Base-by-base conservation (phyloP, 2,113 vertebrate species). In the Turnix velox region DNA sequence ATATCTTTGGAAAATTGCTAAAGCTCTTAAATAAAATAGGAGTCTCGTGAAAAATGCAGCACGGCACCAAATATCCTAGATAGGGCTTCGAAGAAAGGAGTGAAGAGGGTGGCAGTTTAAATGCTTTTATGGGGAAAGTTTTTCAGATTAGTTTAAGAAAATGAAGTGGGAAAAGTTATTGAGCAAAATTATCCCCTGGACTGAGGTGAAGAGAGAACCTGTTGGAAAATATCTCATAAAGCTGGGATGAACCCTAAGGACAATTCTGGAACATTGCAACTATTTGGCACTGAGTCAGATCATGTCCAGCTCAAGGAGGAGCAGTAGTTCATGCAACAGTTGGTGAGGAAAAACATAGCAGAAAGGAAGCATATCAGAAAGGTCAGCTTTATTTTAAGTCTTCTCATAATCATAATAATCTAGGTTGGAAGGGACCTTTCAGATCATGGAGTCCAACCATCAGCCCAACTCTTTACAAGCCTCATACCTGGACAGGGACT, bases 1-100 rank as follows among this genome's bases (percentile, higher is more conserved):
- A 59, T 90, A 94, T 68, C 76, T 93, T 93, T 74, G 86, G 77
- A 83, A 83, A 93, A 83, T 66, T 88, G 84, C 85, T 87, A 92
- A 90, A 75, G 67, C 63, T 86, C 31, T 94, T 87, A 87, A 93
- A 91, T 90, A 90, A 77, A 83, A 86, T 27, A 91, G 51, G 45
- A 93, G n/a, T 43, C 61, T 71, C 2, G 11, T 77, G 66, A 45
- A 90, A 93, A 95, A 79, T 35, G 68, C 73, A 74, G 69, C 49
- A 18, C 57, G 58, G n/a, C 33, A 82, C 67, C 68, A 69, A 67
- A 77, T 82, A 31, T 49, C 33, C 67, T 40, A 17, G 78, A 49
- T 40, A 93, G 49, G 87, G 37, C 83, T 89, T 79, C 3, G 43
- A 84, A 88, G 74, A 81, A 95, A 86, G 52, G 31, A 49, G 30